Evolutionary conservation across 1,140 invertebrate species (phyloP), one percentile per base, ranked within the genome.

Genomic region (Caenorhabditis briggsae): DNA sequence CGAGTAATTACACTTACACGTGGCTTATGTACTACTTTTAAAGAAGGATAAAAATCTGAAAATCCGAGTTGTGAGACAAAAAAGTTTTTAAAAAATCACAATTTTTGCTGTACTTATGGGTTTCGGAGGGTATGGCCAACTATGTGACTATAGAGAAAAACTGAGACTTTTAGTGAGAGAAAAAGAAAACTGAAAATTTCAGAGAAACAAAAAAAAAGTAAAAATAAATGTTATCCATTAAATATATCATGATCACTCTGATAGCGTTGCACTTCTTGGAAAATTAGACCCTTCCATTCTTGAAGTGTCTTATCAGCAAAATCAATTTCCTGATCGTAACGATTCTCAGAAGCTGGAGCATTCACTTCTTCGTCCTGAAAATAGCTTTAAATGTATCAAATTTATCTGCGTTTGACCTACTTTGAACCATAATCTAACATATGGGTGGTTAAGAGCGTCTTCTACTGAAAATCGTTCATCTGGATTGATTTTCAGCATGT

Each of bases 331-430:
- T 82, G 85, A 48, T 86, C 65, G 70, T 86, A 85, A n/a, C 84
- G 43, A 61, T 85, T 85, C 14, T 33, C 50, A 2, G 84, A 85
- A 2, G 65, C 43, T 6, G 84, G 84, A 18, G 61, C 59, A 50
- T 85, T 85, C n/a, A 85, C 84, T 78, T 86, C 85, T 43, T 86
- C 85, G 14, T 86, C 85, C n/a, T 61, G 84, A 58, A 58, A 58
- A n/a, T 1, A 12, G 1, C 5, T 53, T 53, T 16, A 16, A 53
- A n/a, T n/a, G n/a, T 53, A 1, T 11, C 50, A 5, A 1, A 58
- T 16, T n/a, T 58, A 20, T 2, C 3, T 16, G 56, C 14, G 2
- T 58, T n/a, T 16, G n/a, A 59, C 58, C 8, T 9, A 70, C 64
- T 41, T 78, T 50, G 46, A 87, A 83, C 86, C 86, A 87, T 33